Evolutionary conservation across 2,113 vertebrate genomes (phyloP).

Genomic region (Malurus cyaneus): DNA sequence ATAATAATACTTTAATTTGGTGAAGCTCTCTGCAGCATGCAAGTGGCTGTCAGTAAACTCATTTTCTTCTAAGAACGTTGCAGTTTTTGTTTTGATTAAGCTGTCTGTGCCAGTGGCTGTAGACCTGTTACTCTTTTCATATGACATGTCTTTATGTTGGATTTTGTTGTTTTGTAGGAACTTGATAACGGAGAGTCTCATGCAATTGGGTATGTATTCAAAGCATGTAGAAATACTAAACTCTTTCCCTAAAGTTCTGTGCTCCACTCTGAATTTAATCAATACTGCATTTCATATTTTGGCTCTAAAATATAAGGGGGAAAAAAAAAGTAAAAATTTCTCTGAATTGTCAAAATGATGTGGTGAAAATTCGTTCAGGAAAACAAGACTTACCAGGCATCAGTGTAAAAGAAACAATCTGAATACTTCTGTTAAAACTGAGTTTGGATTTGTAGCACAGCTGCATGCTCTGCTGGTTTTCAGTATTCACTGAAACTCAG

Average conservation of each 20-base stretch:
- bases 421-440: not conserved
- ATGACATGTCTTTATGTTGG: not conserved
- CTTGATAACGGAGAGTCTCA: slow-evolving; percentile 52
- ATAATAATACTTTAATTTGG: not conserved
- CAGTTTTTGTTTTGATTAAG: not conserved
- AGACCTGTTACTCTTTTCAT: not conserved
- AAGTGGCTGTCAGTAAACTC: not conserved
- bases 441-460: not conserved
- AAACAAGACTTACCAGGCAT: not conserved
- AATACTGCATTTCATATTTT: not conserved
- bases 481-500: not conserved
- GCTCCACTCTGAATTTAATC: not conserved
- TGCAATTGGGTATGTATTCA: slow-evolving; percentile 67
- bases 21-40: not conserved
- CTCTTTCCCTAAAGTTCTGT: not conserved
- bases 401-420: not conserved
- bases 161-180: slow-evolving; percentile 66
- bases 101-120: not conserved
- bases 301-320: not conserved
- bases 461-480: not conserved
- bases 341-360: not conserved
- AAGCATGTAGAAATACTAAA: not conserved
- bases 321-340: not conserved
- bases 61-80: not conserved
- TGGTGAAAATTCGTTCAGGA: not conserved